Evolutionary conservation across 2,888 invertebrate genomes (phyloP).

Genomic region (Eutolmus rufibarbis): DNA sequence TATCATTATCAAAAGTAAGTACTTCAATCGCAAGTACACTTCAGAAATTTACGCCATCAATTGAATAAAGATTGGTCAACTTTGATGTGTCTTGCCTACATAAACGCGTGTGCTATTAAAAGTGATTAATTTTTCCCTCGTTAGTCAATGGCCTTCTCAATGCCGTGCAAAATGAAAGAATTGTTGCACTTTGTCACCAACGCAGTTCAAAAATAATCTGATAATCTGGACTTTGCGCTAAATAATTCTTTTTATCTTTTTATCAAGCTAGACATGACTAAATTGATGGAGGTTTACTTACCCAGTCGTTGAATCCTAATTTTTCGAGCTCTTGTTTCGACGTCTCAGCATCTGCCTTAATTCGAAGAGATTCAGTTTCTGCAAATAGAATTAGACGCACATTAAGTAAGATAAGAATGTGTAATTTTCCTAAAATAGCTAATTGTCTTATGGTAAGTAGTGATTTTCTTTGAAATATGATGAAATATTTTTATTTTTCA

Average conservation of each 20-base stretch:
- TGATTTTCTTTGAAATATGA: not conserved
- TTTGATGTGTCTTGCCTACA: not conserved
- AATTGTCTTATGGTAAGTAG: not conserved
- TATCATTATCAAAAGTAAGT: not conserved
- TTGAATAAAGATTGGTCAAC: not conserved
- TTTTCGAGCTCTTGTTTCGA: slow-evolving; percentile 78
- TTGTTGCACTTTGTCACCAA: not conserved
- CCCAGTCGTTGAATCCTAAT: slow-evolving; percentile 90
- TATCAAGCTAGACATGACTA: not conserved
- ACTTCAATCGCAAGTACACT: not conserved
- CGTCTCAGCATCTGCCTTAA: slow-evolving; percentile 68
- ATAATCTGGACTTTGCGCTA: not conserved
- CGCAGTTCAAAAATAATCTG: not conserved
- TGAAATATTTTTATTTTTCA: not conserved
- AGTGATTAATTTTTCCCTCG: not conserved
- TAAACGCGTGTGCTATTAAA: not conserved
- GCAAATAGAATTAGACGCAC: not conserved
- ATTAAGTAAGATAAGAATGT: not conserved
- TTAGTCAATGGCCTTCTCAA: slow-evolving; percentile 20
- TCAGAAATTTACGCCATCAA: not conserved
- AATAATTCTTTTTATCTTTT: not conserved
- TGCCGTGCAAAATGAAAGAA: not conserved
- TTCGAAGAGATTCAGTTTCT: slow-evolving; percentile 72
- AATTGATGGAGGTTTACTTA: slow-evolving; percentile 62
- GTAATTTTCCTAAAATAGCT: not conserved